phyloP scores from a whole-genome alignment of 2,113 vertebrate species.

The Scartelaos histophorus region DNA sequence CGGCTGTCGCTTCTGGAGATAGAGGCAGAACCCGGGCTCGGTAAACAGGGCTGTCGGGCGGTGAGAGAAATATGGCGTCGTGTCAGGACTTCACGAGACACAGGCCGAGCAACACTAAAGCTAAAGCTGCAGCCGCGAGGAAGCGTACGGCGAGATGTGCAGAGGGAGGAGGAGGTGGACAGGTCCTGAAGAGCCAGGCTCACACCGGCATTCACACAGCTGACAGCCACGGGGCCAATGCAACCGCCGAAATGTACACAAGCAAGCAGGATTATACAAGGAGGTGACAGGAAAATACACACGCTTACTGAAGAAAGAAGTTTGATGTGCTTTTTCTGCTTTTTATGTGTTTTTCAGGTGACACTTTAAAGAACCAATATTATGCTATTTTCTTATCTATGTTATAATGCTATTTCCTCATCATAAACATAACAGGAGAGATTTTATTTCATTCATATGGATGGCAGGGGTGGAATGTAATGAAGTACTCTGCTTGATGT shows the following conservation, averaged over 20 bases:
- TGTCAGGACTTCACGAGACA: conserved; percentile 1
- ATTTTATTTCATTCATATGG: too few species aligned
- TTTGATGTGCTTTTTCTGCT: background rate
- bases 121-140: background rate
- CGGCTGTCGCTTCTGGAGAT: background rate
- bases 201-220: background rate
- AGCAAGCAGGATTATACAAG: background rate
- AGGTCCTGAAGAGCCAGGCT: background rate
- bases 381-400: too few species aligned
- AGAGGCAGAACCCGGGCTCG: background rate
- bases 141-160: background rate
- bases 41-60: background rate
- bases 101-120: conserved; percentile 2
- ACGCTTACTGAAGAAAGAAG: background rate
- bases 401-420: too few species aligned
- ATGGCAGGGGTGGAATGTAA: too few species aligned
- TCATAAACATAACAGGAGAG: too few species aligned
- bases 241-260: background rate
- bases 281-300: background rate
- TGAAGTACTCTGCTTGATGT: too few species aligned
- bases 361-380: too few species aligned
- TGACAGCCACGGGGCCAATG: conserved; percentile 1
- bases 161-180: background rate
- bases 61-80: background rate
- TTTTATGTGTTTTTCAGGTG: background rate